These are phyloP conservation scores for Gobiocypris rarus DNA, from an alignment of 2,113 vertebrate species.

Conservation along the genomic window DNA sequence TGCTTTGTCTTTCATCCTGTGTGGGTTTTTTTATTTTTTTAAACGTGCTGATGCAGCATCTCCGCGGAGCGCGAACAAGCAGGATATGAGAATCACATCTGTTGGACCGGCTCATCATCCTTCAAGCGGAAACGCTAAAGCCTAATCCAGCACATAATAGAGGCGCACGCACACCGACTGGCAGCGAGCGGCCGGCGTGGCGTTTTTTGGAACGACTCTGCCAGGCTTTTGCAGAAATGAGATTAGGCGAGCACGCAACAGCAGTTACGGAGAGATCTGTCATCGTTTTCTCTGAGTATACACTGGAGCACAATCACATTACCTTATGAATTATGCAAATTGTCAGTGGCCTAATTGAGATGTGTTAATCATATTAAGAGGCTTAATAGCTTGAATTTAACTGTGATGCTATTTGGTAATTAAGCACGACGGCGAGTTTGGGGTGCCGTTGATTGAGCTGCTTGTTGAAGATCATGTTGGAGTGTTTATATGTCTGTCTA, in stretches of 20 bases:
- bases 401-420: conserved; percentile 95
- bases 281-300: conserved; percentile 87
- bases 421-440: conserved; percentile 91
- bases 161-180: conserved; percentile 34
- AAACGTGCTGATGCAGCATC: conserved; percentile 68
- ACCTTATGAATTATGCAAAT: conserved; percentile 99
- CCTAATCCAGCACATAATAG: conserved; percentile 61
- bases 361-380: conserved; percentile 99
- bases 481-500: conserved; percentile 4
- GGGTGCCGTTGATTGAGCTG: conserved; percentile 64
- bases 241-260: conserved; percentile 66
- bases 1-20: conserved; percentile 21
- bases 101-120: conserved; percentile 69
- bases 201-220: conserved; percentile 25
- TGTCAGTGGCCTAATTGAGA: conserved; percentile 91
- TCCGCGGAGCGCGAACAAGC: conserved; percentile 29
- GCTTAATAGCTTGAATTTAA: conserved; percentile 99
- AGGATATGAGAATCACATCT: conserved; percentile 64
- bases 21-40: conserved; percentile 52
- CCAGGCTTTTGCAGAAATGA: conserved; percentile 52
- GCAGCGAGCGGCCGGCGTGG: conserved; percentile 25
- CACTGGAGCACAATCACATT: conserved; percentile 89
- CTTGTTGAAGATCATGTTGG: conserved; percentile 39
- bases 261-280: conserved; percentile 62
- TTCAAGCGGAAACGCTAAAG: conserved; percentile 60